phyloP scores from a whole-genome alignment of 2,888 invertebrate genomes.

The Theristus sp. region DNA sequence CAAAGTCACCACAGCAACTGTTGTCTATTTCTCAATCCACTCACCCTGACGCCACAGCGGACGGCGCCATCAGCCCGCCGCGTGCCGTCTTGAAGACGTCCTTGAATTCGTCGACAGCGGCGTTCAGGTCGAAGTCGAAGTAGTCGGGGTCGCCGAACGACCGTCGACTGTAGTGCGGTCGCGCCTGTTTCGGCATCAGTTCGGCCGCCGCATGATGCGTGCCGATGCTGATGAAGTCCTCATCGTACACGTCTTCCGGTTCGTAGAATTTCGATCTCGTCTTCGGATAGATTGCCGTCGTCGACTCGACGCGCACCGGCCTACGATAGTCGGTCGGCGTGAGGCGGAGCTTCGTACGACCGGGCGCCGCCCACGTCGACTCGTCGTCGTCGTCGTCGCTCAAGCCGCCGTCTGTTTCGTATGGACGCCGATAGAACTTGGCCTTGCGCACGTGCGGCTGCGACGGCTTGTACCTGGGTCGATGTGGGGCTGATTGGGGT shows the following conservation, averaged over 20 bases:
- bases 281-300: neutral
- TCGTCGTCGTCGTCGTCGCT: neutral
- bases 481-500: too few species aligned
- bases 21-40: too few species aligned
- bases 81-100: neutral
- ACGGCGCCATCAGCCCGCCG: neutral
- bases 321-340: neutral
- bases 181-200: conserved; percentile 5
- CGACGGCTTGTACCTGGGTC: too few species aligned
- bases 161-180: conserved; percentile 24
- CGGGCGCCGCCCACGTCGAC: neutral
- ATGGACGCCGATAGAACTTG: neutral
- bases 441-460: too few species aligned
- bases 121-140: conserved; percentile 25
- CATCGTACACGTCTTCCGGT: neutral
- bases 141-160: conserved; percentile 26
- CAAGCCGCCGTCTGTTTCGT: neutral
- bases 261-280: neutral
- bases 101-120: conserved; percentile 24
- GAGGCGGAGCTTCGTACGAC: neutral
- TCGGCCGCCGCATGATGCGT: neutral
- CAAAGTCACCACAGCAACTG: too few species aligned
- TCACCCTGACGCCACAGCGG: neutral
- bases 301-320: neutral
- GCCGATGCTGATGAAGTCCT: neutral